phyloP scores from a whole-genome alignment of 2,888 invertebrate genomes.

The Dione juno region DNA sequence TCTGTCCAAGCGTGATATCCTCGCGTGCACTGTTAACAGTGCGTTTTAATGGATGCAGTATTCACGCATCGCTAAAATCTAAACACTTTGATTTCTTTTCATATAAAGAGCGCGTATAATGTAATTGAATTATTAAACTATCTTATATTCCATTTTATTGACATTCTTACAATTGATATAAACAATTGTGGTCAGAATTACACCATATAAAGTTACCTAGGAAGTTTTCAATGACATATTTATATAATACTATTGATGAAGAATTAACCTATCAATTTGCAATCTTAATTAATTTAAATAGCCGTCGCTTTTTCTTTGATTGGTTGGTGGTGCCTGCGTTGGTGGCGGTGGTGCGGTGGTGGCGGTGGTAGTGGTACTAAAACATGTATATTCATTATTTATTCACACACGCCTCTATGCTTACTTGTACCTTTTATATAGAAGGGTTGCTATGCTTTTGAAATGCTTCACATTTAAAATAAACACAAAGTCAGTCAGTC shows the following conservation, averaged over 20 bases:
- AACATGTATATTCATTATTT: conserved; percentile 38
- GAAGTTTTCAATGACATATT: conserved; percentile 7
- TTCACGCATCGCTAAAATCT: conserved; percentile 18
- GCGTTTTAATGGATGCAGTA: neutral
- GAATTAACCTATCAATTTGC: conserved; percentile 24
- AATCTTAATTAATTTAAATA: conserved; percentile 30
- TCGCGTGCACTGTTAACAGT: conserved; percentile 20
- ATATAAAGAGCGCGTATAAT: neutral
- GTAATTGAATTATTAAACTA: neutral
- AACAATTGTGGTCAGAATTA: conserved; percentile 18
- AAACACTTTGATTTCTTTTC: conserved; percentile 19
- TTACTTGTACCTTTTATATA: conserved; percentile 11
- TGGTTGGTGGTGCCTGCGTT: neutral
- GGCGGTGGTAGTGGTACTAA: conserved; percentile 25
- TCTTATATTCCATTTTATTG: neutral
- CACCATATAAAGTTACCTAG: conserved; percentile 5
- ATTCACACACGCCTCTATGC: conserved; percentile 29
- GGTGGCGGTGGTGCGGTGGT: conserved; percentile 19
- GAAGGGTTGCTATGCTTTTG: conserved; percentile 16
- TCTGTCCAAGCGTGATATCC: conserved; percentile 1
- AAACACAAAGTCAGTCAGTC: neutral
- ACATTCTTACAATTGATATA: neutral
- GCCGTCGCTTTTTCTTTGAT: conserved; percentile 33
- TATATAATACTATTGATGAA: conserved; percentile 21
- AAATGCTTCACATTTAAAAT: neutral